Percentiles rank a stretch among this genome's conserved stretches.
phyloP scores from a whole-genome alignment of 2,797 vertebrate species.

The Propithecus perrieri region DNA sequence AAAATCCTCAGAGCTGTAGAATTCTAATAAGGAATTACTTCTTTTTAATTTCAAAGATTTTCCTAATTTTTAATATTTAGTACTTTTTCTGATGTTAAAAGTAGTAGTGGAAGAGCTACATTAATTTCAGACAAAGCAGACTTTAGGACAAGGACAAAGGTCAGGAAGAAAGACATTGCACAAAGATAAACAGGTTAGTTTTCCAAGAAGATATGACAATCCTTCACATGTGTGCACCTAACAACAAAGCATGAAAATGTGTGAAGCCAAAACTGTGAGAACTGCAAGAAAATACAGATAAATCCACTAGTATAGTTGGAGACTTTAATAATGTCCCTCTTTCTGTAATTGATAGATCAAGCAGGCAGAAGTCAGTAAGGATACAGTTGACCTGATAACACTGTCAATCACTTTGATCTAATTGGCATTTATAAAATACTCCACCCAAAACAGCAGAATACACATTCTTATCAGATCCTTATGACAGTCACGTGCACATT shows the following conservation, averaged over 20 bases:
- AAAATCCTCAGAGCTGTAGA: background rate
- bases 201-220: background rate
- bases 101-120: background rate
- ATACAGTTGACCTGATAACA: background rate
- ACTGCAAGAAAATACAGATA: background rate
- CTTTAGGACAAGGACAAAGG: background rate
- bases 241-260: background rate
- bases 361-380: background rate
- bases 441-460: background rate
- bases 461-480: background rate
- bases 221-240: background rate
- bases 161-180: background rate
- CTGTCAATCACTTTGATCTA: background rate
- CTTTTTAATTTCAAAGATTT: background rate
- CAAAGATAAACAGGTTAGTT: background rate
- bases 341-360: background rate
- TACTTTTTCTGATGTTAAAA: background rate
- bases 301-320: background rate
- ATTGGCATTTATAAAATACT: background rate
- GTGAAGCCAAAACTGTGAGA: background rate
- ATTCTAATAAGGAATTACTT: background rate
- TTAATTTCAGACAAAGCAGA: background rate
- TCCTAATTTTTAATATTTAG: background rate
- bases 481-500: background rate
- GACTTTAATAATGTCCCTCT: background rate